Conservation (phyloP, 2,113 vertebrate genomes). For the Prionailurus viverrinus region DNA sequence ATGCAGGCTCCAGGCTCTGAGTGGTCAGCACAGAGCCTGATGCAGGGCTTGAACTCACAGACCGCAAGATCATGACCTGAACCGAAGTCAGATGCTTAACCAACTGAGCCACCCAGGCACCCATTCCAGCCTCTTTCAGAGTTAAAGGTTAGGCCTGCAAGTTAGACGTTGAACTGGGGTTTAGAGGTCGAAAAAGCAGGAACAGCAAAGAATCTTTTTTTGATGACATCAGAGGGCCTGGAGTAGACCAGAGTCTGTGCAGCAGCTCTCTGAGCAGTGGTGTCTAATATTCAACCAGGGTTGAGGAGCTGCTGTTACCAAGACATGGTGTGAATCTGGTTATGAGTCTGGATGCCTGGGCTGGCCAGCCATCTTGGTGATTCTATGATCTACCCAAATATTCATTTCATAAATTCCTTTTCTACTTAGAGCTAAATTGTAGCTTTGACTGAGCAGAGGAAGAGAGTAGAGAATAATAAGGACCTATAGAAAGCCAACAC, state of each 20-base stretch:
- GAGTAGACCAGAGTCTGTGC: not conserved
- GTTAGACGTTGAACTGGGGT: not conserved
- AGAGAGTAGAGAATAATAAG: not conserved
- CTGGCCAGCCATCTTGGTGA: not conserved
- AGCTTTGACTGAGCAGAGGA: not conserved
- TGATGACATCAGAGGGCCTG: not conserved
- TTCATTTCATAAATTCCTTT: constrained; percentile 44
- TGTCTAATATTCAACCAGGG: not conserved
- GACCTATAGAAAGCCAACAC: not conserved
- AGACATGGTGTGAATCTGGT: not conserved
- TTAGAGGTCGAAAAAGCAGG: not conserved
- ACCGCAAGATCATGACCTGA: too few species aligned
- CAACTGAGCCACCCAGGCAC: too few species aligned
- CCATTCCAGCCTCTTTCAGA: not conserved
- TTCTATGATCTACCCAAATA: not conserved
- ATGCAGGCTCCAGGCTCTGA: too few species aligned
- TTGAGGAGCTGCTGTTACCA: not conserved
- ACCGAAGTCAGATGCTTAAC: too few species aligned
- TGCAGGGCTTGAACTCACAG: too few species aligned
- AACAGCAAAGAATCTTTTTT: not conserved
- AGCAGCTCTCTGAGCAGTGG: not conserved
- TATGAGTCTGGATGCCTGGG: not conserved
- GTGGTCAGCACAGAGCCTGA: too few species aligned
- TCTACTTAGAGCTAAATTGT: not conserved
- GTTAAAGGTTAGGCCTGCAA: not conserved